Conservation (phyloP, 2,888 invertebrate species). For the Lasioglossum figueresi region DNA sequence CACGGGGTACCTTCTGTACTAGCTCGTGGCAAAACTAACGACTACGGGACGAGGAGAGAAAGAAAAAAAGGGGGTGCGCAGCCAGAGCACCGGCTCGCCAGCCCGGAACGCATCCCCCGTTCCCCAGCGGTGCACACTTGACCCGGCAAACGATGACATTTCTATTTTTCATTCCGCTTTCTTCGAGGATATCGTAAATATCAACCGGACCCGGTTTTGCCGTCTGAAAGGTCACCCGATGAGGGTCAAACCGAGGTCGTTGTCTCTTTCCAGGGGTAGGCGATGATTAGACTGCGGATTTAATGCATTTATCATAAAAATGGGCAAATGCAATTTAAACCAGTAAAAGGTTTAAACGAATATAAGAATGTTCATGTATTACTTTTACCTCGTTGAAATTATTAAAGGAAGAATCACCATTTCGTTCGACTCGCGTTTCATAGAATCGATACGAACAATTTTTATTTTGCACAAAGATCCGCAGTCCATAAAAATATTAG, state of each 20-base stretch:
- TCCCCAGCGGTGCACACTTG: slow-evolving; percentile 55
- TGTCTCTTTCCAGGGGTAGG: slow-evolving; percentile 14
- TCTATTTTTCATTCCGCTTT: slow-evolving; percentile 64
- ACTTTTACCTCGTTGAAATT: too few relatives aligned
- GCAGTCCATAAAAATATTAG: too few relatives aligned
- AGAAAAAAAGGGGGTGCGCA: slow-evolving; percentile 5
- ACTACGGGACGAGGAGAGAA: slow-evolving; percentile 22
- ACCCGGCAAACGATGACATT: slow-evolving; percentile 73
- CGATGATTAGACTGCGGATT: neutral
- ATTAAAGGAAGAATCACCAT: too few relatives aligned
- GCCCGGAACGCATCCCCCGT: slow-evolving; percentile 33
- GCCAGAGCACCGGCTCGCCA: slow-evolving; percentile 12
- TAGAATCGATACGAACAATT: too few relatives aligned
- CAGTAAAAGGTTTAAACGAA: too few relatives aligned
- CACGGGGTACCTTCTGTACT: slow-evolving; percentile 29
- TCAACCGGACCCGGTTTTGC: slow-evolving; percentile 24
- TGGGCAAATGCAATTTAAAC: too few relatives aligned
- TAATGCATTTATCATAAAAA: too few relatives aligned
- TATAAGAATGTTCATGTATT: too few relatives aligned
- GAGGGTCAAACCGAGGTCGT: slow-evolving; percentile 30
- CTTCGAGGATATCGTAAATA: slow-evolving; percentile 62
- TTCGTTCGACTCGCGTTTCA: too few relatives aligned
- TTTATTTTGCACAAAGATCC: too few relatives aligned
- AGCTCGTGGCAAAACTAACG: slow-evolving; percentile 51
- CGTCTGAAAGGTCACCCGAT: slow-evolving; percentile 36